Evolutionary conservation across 2,888 invertebrate genomes (phyloP), one percentile per base, ranked within the genome.

Genomic region (Plutella xylostella): DNA sequence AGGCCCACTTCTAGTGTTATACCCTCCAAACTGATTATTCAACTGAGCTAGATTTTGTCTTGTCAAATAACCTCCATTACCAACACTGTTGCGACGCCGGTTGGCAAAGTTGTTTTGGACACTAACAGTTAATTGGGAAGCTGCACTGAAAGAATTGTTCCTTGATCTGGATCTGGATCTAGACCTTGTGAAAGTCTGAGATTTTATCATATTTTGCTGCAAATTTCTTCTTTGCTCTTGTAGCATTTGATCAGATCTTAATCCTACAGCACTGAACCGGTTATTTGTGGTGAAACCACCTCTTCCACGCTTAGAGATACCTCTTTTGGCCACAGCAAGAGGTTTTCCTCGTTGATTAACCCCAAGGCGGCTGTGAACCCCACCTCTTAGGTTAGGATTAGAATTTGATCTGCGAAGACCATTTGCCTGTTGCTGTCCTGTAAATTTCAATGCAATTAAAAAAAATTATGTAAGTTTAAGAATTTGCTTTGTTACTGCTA

Each of bases 211-310:
- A 45, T 73, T 74, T 9, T 70, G 63, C 11, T 56, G 50, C 50
- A 68, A 52, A 49, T 74, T 68, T 50, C 73, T 68, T 33, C 66
- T 62, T 51, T 71, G 73, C 45, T 80, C 71, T 51, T 70, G 68
- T 4, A 83, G 53, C 39, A 85, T 85, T 56, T 76, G 76, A 55
- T 85, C 85, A 45, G 85, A 85, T 60, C 85, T 65, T 40, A 85
- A 59, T 22, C 85, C 85, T 2, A 82, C 65, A 51, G 65, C 62
- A 53, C 76, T 80, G 45, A 69, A 80, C 58, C 66, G 71, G 48
- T 76, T 78, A 45, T 64, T 64, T 39, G 77, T 79, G 19, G 55
- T 59, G 21, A 76, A 54, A 1, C 18, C n/a, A n/a, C 78, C 79
- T 54, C 75, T 51, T n/a, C 79, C 82, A 31, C 80, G 63, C 58